These are phyloP conservation scores for Sthenelais limicola DNA, from an alignment of 2,888 invertebrate species.

Conservation along the genomic window DNA sequence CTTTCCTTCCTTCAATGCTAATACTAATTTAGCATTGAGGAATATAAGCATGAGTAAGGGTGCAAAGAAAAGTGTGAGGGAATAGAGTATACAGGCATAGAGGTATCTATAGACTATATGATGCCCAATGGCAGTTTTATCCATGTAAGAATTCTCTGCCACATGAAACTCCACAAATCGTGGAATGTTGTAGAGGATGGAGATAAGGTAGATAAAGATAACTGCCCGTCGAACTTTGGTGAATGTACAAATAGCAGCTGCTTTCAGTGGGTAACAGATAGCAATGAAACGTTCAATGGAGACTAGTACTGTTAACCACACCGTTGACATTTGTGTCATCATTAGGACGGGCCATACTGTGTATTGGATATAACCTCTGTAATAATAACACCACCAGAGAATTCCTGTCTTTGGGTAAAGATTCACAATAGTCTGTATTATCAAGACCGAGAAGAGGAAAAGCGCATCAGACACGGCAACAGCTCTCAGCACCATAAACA, in stretches of 20 bases:
- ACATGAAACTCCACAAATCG: constrained; percentile 53
- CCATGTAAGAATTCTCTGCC: constrained; percentile 27
- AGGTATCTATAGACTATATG: constrained; percentile 52
- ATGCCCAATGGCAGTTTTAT: constrained; percentile 50
- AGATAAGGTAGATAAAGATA: constrained; percentile 45
- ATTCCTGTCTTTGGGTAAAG: constrained; percentile 44
- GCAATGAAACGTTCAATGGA: constrained; percentile 58
- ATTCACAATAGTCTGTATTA: constrained; percentile 52
- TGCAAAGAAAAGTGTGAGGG: constrained; percentile 53
- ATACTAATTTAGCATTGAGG: constrained; percentile 54
- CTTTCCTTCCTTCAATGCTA: constrained; percentile 51
- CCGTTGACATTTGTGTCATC: constrained; percentile 56
- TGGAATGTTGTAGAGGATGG: constrained; percentile 55
- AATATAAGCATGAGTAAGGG: constrained; percentile 52
- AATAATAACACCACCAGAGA: constrained; percentile 24
- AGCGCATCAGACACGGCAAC: constrained; percentile 53
- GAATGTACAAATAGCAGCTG: constrained; percentile 51
- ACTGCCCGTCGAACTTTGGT: constrained; percentile 50
- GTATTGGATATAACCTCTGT: constrained; percentile 53
- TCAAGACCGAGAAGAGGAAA: constrained; percentile 52
- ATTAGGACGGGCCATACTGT: constrained; percentile 55
- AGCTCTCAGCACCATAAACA: constrained; percentile 55
- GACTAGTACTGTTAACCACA: constrained; percentile 58
- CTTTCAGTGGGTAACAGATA: constrained; percentile 54
- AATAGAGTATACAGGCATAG: constrained; percentile 54